Percentiles rank a stretch among this genome's conserved stretches.
Conservation (phyloP, 2,113 vertebrate genomes). For the Scortum barcoo region DNA sequence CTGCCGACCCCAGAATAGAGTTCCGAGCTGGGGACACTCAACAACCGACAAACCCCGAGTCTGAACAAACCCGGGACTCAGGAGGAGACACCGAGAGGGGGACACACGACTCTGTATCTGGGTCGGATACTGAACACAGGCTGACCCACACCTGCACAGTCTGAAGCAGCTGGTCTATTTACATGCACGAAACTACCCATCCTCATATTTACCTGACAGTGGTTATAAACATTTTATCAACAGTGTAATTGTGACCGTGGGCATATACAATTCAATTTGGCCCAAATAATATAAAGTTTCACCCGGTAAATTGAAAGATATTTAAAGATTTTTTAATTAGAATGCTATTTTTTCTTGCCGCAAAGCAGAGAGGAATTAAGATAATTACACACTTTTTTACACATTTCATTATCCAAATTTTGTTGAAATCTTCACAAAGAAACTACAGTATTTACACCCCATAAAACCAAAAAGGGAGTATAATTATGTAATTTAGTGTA, state of each 20-base stretch:
- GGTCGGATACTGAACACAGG: background rate
- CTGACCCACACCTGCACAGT: background rate
- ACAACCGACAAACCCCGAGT: background rate
- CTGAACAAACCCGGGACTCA: slow-evolving; percentile 27
- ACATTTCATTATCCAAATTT: no score
- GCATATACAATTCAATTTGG: background rate
- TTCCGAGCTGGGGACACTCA: slow-evolving; percentile 52
- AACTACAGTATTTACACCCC: background rate
- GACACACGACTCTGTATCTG: slow-evolving; percentile 6
- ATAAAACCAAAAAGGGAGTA: background rate
- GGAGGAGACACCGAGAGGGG: slow-evolving; percentile 1
- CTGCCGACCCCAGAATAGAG: slow-evolving; percentile 65
- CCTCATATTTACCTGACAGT: background rate
- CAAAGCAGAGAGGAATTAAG: background rate
- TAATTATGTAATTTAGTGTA: background rate
- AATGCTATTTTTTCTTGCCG: no score
- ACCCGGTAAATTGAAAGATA: background rate
- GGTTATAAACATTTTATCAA: background rate
- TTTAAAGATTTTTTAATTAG: no score
- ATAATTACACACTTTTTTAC: no score
- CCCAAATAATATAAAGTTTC: background rate
- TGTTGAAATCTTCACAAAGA: background rate
- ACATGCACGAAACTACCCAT: background rate
- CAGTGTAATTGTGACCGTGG: background rate
- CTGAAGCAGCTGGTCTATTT: background rate